Evolutionary conservation across 2,113 vertebrate genomes (phyloP), one percentile per base, ranked within the genome.

Genomic region (Pelecanoides urinatrix): DNA sequence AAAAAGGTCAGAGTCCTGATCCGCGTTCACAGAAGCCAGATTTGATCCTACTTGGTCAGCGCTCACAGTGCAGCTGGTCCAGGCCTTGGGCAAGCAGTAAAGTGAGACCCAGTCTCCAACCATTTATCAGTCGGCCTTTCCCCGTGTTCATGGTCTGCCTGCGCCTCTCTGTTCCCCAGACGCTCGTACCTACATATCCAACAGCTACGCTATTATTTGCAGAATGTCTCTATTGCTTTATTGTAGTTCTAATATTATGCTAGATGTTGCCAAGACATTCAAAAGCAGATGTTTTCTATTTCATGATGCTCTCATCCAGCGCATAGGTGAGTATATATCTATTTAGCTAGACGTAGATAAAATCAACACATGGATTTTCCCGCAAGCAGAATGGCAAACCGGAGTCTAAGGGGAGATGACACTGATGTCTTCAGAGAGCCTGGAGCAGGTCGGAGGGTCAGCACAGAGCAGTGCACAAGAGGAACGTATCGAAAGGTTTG

Each of bases 311-410:
- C 44, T 50, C 36, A 13, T 8, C 19, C 44, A 45, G 47, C 1
- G 4, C 16, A 61, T 34, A 42, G 59, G 13, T 0, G 2, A 85
- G n/a, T 23, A 62, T 36, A 70, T 13, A 25, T 10, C 30, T 45
- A 10, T n/a, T 42, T 52, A 16, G 56, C 27, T 34, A 25, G 36
- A 10, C 0, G 2, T 13, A 20, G 30, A 36, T 26, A 16, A 55
- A 38, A n/a, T 16, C 21, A 49, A 49, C 14, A 32, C 9, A 2
- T 18, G 44, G 25, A 14, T 86, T 75, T 75, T 29, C 12, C 71
- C 0, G 0, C 27, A 17, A 50, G n/a, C n/a, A 65, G 50, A 38
- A 20, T 5, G 13, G 25, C n/a, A 58, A 49, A 50, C 4, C 1
- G 5, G 32, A 32, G 11, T 32, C 44, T 16, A 65, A 32, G 8